Conservation (phyloP, 2,888 invertebrate genomes). For the Erebia ligea region DNA sequence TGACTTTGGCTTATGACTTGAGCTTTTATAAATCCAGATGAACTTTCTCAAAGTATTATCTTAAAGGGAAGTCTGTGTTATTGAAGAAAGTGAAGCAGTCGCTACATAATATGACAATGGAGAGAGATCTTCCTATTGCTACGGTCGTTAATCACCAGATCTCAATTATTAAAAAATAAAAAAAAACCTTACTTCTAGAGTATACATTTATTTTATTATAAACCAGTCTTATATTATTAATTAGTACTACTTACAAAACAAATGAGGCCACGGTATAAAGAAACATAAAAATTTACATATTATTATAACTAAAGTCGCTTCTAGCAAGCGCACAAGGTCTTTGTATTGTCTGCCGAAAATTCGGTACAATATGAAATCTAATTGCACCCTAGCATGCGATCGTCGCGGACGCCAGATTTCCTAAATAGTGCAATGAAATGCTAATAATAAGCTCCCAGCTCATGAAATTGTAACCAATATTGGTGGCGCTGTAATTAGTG, state of each 20-base stretch:
- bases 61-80: too few relatives aligned
- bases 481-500: neutral
- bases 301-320: constrained; percentile 26
- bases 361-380: constrained; percentile 49
- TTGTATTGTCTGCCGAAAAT: constrained; percentile 48
- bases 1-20: too few relatives aligned
- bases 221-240: too few relatives aligned
- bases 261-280: neutral
- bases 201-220: too few relatives aligned
- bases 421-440: constrained; percentile 29
- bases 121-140: too few relatives aligned
- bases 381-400: constrained; percentile 58
- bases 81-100: too few relatives aligned
- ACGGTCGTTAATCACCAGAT: too few relatives aligned
- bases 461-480: constrained; percentile 19
- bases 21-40: too few relatives aligned
- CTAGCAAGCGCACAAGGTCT: constrained; percentile 30
- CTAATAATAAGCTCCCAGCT: constrained; percentile 14
- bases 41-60: too few relatives aligned
- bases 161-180: too few relatives aligned
- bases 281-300: neutral
- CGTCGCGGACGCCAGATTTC: constrained; percentile 38
- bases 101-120: too few relatives aligned
- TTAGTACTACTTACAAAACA: neutral
- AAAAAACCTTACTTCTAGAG: too few relatives aligned